These are phyloP conservation scores for Pseudobourletiella spinata DNA, from an alignment of 1,140 invertebrate genomes.

Conservation along the genomic window DNA sequence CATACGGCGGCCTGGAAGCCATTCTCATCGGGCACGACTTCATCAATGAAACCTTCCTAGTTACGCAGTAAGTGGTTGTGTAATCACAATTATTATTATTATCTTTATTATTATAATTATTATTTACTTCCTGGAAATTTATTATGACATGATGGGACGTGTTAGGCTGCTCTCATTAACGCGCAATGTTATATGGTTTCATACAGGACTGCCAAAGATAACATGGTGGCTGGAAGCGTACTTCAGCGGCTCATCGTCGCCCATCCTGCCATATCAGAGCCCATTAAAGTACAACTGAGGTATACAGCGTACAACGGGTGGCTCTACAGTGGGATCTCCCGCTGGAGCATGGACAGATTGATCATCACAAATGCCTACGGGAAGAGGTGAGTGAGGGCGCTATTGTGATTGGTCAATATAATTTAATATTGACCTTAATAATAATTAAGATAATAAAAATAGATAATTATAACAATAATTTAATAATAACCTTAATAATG, in stretches of 20 bases:
- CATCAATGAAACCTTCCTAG: slow-evolving; percentile 77
- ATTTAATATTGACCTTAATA: neutral
- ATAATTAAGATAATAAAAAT: neutral
- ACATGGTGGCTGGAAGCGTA: slow-evolving; percentile 58
- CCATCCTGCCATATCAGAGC: slow-evolving; percentile 68
- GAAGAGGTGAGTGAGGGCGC: slow-evolving; percentile 55
- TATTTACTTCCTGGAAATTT: too few species aligned
- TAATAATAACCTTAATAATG: neutral
- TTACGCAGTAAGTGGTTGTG: slow-evolving; percentile 76
- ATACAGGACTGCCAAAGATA: slow-evolving; percentile 64
- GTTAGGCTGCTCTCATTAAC: too few species aligned
- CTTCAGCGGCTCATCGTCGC: slow-evolving; percentile 74
- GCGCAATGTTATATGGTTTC: too few species aligned
- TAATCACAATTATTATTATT: too few species aligned
- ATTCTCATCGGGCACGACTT: slow-evolving; percentile 64
- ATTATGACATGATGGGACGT: too few species aligned
- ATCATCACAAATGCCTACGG: slow-evolving; percentile 75
- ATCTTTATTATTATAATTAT: too few species aligned
- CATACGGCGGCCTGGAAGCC: slow-evolving; percentile 75
- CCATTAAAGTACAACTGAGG: slow-evolving; percentile 59
- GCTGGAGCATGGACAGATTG: slow-evolving; percentile 72
- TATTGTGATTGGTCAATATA: neutral
- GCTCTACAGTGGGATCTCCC: slow-evolving; percentile 71
- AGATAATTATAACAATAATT: neutral
- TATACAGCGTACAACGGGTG: slow-evolving; percentile 86